Conservation (phyloP, 2,797 vertebrate genomes). For the Cuniculus paca region DNA sequence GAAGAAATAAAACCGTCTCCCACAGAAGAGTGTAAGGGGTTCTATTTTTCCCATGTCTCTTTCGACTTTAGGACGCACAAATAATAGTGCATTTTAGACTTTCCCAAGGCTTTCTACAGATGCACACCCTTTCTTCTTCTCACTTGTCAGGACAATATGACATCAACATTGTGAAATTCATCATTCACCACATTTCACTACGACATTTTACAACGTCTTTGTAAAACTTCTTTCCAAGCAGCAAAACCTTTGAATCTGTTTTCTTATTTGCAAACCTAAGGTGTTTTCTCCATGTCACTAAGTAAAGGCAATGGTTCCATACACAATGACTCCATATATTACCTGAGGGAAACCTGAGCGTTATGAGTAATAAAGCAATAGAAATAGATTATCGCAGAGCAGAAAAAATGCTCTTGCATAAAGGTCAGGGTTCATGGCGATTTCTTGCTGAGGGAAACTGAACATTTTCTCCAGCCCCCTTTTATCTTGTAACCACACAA, state of each 20-base stretch:
- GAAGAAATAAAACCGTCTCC: not conserved
- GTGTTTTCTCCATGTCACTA: constrained; percentile 58
- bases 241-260: constrained; percentile 26
- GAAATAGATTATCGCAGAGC: constrained; percentile 81
- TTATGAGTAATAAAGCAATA: constrained; percentile 80
- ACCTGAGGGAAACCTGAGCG: constrained; percentile 73
- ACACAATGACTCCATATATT: constrained; percentile 76
- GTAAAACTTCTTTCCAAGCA: constrained; percentile 43
- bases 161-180: constrained; percentile 65
- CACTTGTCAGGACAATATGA: constrained; percentile 52
- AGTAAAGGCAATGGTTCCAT: constrained; percentile 67
- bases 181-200: constrained; percentile 74
- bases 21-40: not conserved
- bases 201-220: constrained; percentile 50
- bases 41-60: not conserved
- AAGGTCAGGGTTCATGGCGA: constrained; percentile 65
- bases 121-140: not conserved
- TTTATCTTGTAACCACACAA: constrained; percentile 76
- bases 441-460: constrained; percentile 75
- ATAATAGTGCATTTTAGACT: not conserved
- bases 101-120: not conserved
- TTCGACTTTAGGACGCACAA: not conserved
- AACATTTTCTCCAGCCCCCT: constrained; percentile 53
- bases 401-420: constrained; percentile 83
- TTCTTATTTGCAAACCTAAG: constrained; percentile 75